phyloP scores from a whole-genome alignment of 2,113 vertebrate species.

The Clinocottus analis region DNA sequence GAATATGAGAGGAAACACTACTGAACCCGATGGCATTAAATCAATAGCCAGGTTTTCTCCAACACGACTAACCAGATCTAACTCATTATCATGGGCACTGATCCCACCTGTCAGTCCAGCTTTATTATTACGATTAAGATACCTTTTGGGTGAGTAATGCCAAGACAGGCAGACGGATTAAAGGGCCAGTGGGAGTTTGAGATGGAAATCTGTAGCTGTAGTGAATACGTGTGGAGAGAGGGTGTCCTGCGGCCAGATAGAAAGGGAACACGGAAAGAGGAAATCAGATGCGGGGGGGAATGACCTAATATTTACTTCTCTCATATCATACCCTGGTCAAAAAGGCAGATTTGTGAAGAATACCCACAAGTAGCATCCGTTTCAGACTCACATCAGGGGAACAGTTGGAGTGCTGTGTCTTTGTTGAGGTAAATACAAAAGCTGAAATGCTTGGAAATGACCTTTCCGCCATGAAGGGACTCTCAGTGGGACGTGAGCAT shows the following conservation, averaged over 20 bases:
- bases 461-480: constrained; percentile 19
- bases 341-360: constrained; percentile 28
- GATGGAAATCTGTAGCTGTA: constrained; percentile 5
- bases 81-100: constrained; percentile 11
- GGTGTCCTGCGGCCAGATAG: constrained; percentile 6
- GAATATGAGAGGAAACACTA: constrained; percentile 11
- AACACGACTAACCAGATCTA: constrained; percentile 27
- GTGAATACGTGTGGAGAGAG: constrained; percentile 15
- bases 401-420: constrained; percentile 4
- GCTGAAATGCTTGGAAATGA: background rate
- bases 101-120: background rate
- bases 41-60: constrained; percentile 33
- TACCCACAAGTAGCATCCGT: constrained; percentile 4
- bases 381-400: constrained; percentile 20
- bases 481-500: constrained; percentile 12
- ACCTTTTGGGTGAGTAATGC: background rate
- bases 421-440: constrained; percentile 28
- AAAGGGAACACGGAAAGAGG: constrained; percentile 18
- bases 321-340: constrained; percentile 36
- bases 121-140: background rate
- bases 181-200: constrained; percentile 14
- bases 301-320: constrained; percentile 54
- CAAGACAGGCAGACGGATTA: background rate
- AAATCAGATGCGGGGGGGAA: constrained; percentile 18
- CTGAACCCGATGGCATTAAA: constrained; percentile 34